phyloP scores from a whole-genome alignment of 2,113 vertebrate genomes.

The Bubo scandiacus region DNA sequence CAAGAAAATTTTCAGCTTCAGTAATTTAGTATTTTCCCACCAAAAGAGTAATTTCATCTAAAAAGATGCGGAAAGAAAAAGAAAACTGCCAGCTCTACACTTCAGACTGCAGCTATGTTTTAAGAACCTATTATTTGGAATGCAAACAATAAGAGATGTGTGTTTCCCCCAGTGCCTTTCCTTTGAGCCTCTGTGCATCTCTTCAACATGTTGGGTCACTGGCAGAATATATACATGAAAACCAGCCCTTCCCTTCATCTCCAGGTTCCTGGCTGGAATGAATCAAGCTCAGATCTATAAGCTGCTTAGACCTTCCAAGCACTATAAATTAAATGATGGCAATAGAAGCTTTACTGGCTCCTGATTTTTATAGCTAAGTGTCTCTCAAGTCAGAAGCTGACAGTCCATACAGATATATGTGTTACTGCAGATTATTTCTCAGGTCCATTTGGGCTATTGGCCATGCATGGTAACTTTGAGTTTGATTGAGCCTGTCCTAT shows the following conservation, averaged over 20 bases:
- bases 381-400: slow-evolving; percentile 38
- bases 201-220: slow-evolving; percentile 36
- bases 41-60: not conserved
- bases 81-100: not conserved
- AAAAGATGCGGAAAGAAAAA: not conserved
- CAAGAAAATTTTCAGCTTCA: not conserved
- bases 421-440: slow-evolving; percentile 60
- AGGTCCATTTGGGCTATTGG: slow-evolving; percentile 4
- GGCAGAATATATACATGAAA: slow-evolving; percentile 40
- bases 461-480: not conserved
- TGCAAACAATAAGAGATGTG: not conserved
- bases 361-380: slow-evolving; percentile 38
- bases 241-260: not conserved
- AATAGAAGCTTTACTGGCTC: slow-evolving; percentile 39
- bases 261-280: slow-evolving; percentile 26
- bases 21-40: not conserved
- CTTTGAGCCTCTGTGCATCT: not conserved
- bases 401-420: slow-evolving; percentile 9
- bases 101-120: not conserved
- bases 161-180: not conserved
- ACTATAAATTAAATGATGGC: not conserved
- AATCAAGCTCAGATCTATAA: slow-evolving; percentile 35
- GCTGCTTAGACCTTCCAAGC: slow-evolving; percentile 47
- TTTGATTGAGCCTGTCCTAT: not conserved
- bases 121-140: slow-evolving; percentile 3